Conservation (phyloP, 2,888 invertebrate genomes). For the Drosophila ezoana region DNA sequence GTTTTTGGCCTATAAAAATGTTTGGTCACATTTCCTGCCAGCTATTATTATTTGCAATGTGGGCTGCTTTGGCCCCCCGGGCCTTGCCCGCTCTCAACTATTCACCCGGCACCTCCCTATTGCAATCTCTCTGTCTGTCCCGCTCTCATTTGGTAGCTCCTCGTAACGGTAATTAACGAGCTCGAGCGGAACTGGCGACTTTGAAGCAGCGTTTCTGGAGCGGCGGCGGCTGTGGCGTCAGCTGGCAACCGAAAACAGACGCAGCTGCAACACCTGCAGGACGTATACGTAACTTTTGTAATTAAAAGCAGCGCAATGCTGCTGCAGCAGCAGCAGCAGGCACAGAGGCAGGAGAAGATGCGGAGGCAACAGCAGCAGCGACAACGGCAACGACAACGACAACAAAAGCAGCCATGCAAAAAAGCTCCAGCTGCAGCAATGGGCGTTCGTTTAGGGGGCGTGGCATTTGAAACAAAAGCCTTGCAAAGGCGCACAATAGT, state of each 20-base stretch:
- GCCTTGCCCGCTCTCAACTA: neutral
- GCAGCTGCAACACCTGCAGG: conserved; percentile 79
- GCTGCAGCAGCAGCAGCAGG: conserved; percentile 26
- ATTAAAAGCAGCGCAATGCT: conserved; percentile 77
- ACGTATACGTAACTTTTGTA: conserved; percentile 80
- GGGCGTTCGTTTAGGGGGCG: conserved; percentile 42
- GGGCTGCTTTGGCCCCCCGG: conserved; percentile 3
- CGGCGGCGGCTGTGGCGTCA: conserved; percentile 27
- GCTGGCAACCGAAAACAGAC: conserved; percentile 40
- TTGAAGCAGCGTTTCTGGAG: conserved; percentile 66
- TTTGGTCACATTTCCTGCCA: conserved; percentile 70
- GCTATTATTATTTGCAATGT: conserved; percentile 51
- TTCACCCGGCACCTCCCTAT: neutral
- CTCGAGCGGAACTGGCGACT: conserved; percentile 78
- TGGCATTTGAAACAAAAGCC: conserved; percentile 66
- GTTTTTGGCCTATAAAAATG: conserved; percentile 49
- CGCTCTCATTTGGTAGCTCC: conserved; percentile 19
- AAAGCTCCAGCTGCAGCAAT: conserved; percentile 47
- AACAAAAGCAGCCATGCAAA: conserved; percentile 76
- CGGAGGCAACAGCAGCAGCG: conserved; percentile 10
- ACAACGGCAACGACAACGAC: conserved; percentile 26
- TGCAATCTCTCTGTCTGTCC: neutral
- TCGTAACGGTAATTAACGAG: conserved; percentile 72
- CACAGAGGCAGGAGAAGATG: conserved; percentile 7
- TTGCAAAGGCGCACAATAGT: conserved; percentile 65